Evolutionary conservation across 2,888 invertebrate species (phyloP).

Genomic region (Polydrusus tereticollis): DNA sequence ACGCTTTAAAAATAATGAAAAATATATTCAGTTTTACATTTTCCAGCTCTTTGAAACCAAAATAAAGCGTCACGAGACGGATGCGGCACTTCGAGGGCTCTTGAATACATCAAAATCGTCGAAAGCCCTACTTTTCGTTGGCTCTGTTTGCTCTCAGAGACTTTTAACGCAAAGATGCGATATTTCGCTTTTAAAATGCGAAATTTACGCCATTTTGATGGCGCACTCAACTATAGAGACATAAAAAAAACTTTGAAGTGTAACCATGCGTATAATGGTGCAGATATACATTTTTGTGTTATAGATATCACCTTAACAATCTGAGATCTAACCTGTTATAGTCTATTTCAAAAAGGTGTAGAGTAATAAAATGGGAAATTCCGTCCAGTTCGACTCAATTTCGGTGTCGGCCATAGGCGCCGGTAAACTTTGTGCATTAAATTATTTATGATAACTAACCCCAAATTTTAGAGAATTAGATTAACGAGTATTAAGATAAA

Average conservation of each 20-base stretch:
- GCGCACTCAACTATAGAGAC: slow-evolving; percentile 44
- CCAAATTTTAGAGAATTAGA: too few species aligned
- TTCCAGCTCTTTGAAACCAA: slow-evolving; percentile 48
- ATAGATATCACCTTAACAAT: neutral
- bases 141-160: slow-evolving; percentile 48
- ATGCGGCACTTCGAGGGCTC: slow-evolving; percentile 49
- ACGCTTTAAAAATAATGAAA: slow-evolving; percentile 45
- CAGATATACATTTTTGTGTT: slow-evolving; percentile 28
- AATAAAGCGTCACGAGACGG: slow-evolving; percentile 48
- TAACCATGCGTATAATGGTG: slow-evolving; percentile 35
- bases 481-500: too few species aligned
- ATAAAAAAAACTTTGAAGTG: slow-evolving; percentile 42
- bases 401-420: too few species aligned
- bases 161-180: slow-evolving; percentile 49
- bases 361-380: too few species aligned
- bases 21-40: slow-evolving; percentile 47
- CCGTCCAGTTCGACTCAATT: too few species aligned
- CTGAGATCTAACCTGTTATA: too few species aligned
- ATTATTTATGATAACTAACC: too few species aligned
- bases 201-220: slow-evolving; percentile 49
- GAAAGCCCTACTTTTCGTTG: slow-evolving; percentile 48
- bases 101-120: slow-evolving; percentile 50
- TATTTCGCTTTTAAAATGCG: slow-evolving; percentile 48
- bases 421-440: too few species aligned
- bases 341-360: too few species aligned